Percentiles rank a stretch among this genome's conserved stretches.
Conservation (phyloP, 1,140 invertebrate genomes). For the Papilio aristodemus region DNA sequence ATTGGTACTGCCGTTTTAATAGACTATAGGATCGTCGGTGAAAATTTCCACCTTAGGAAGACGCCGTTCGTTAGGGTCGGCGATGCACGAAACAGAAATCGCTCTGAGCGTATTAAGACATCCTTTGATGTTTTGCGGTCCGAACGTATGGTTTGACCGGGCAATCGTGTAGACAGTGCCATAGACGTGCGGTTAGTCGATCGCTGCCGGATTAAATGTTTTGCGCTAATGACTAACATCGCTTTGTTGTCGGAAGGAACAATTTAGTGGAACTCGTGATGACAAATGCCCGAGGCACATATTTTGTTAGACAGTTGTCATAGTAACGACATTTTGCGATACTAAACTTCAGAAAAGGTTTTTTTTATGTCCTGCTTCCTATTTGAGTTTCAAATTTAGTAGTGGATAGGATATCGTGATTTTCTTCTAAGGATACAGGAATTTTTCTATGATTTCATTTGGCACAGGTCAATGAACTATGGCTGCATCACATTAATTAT, state of each 20-base stretch:
- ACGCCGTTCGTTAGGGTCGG: slow-evolving; percentile 64
- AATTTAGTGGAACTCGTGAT: background rate
- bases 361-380: no score
- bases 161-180: slow-evolving; percentile 71
- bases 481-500: no score
- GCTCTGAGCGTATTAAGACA: slow-evolving; percentile 75
- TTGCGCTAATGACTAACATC: slow-evolving; percentile 24
- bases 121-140: slow-evolving; percentile 76
- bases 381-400: no score
- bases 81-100: slow-evolving; percentile 38
- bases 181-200: slow-evolving; percentile 59
- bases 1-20: slow-evolving; percentile 79
- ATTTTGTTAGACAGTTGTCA: no score
- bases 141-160: slow-evolving; percentile 69
- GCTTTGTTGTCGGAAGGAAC: slow-evolving; percentile 10
- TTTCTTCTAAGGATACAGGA: no score
- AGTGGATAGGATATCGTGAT: no score
- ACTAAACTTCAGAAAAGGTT: no score
- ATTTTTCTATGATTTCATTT: no score
- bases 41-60: slow-evolving; percentile 72
- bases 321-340: no score
- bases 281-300: no score
- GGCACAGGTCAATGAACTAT: no score
- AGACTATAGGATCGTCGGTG: slow-evolving; percentile 74
- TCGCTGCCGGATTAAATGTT: slow-evolving; percentile 59